Percentiles rank a stretch among this genome's conserved stretches.
phyloP scores from a whole-genome alignment of 2,888 invertebrate genomes.

The Lamproptera curius region DNA sequence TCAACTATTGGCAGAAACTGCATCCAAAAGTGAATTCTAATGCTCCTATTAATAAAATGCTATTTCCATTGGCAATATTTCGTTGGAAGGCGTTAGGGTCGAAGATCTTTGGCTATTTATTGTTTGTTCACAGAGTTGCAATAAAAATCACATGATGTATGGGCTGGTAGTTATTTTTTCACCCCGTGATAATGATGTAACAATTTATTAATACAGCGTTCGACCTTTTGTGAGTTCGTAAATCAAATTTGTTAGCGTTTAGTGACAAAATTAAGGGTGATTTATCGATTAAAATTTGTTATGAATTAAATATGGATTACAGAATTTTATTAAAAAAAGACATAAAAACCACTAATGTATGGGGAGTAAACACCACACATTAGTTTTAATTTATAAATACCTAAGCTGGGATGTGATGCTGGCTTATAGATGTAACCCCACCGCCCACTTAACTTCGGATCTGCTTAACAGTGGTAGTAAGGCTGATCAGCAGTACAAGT shows the following conservation, averaged over 20 bases:
- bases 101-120: conserved; percentile 32
- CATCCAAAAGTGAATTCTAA: conserved; percentile 25
- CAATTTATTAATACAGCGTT: conserved; percentile 1
- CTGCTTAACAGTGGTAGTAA: no score
- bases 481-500: no score
- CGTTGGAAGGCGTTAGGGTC: not conserved
- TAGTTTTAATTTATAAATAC: no score
- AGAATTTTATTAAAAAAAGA: no score
- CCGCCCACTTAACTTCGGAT: no score
- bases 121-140: conserved; percentile 37
- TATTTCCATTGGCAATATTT: conserved; percentile 12
- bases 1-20: conserved; percentile 31
- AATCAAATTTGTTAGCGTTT: not conserved
- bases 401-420: no score
- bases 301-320: no score
- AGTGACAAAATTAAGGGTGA: not conserved
- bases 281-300: no score
- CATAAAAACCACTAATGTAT: no score
- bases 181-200: conserved; percentile 19
- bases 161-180: conserved; percentile 25
- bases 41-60: conserved; percentile 15
- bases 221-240: not conserved
- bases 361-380: no score
- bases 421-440: no score
- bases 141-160: conserved; percentile 37